phyloP scores from a whole-genome alignment of 2,113 vertebrate genomes.

The Myxocyprinus asiaticus region DNA sequence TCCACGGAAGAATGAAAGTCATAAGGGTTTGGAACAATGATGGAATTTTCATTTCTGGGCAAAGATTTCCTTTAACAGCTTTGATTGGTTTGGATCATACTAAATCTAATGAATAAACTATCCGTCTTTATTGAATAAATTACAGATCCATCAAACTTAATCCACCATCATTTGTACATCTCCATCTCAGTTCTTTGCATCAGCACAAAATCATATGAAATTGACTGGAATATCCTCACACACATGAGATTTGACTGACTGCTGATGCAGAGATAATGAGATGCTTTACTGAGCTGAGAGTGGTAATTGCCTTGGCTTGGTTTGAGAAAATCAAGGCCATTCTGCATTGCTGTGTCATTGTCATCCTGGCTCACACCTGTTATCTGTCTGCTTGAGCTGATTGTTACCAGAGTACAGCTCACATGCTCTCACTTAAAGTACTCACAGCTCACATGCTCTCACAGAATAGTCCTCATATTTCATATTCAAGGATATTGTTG shows the following conservation, averaged over 20 bases:
- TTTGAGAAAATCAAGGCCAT: conserved; percentile 49
- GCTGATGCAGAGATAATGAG: conserved; percentile 59
- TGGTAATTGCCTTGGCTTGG: conserved; percentile 54
- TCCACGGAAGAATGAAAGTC: too few species aligned
- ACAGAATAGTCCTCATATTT: background rate
- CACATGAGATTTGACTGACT: conserved; percentile 17
- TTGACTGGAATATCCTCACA: conserved; percentile 1
- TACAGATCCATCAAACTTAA: background rate
- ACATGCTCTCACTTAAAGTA: background rate
- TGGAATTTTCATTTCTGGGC: too few species aligned
- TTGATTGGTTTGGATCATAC: background rate
- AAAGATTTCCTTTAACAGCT: too few species aligned
- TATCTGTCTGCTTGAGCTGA: conserved; percentile 19
- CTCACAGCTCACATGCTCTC: conserved; percentile 12
- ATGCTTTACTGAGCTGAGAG: conserved; percentile 52
- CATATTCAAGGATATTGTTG: background rate
- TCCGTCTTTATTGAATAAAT: background rate
- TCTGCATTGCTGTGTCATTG: conserved; percentile 41
- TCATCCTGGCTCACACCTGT: conserved; percentile 54
- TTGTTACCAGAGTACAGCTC: background rate
- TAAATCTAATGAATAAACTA: background rate
- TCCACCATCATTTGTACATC: background rate
- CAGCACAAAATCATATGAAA: background rate
- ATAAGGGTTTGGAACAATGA: too few species aligned
- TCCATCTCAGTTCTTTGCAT: background rate